phyloP scores from a whole-genome alignment of 2,797 vertebrate genomes.

The Fringilla coelebs region DNA sequence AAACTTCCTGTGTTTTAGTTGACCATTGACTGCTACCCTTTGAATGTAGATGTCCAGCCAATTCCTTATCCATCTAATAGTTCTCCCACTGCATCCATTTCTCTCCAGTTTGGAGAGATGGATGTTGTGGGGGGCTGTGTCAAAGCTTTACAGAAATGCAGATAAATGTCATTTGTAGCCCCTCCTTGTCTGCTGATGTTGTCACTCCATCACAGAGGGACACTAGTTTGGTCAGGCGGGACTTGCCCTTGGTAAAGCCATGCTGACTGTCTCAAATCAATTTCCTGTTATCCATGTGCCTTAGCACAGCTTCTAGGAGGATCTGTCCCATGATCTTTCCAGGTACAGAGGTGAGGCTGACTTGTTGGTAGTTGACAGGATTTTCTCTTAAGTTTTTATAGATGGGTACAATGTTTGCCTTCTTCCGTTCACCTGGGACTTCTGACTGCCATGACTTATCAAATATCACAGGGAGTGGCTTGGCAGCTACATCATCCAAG shows the following conservation, averaged over 20 bases:
- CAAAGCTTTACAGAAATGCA: neutral
- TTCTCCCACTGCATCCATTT: neutral
- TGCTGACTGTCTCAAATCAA: neutral
- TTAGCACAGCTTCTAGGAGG: neutral
- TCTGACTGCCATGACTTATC: neutral
- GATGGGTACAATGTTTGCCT: neutral
- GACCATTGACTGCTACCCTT: neutral
- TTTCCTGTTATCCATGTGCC: neutral
- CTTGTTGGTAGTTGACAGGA: neutral
- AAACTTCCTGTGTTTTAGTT: neutral
- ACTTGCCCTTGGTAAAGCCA: neutral
- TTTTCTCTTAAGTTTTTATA: neutral
- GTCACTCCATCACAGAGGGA: neutral
- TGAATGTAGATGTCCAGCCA: neutral
- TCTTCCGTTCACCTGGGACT: neutral
- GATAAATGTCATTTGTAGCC: neutral
- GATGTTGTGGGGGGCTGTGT: neutral
- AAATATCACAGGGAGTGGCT: neutral
- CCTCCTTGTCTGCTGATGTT: neutral
- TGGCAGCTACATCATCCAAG: neutral
- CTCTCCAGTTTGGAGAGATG: neutral
- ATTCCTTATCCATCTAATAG: neutral
- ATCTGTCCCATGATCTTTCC: neutral
- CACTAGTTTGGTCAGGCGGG: neutral
- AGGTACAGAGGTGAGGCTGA: neutral